phyloP scores from a whole-genome alignment of 2,797 vertebrate genomes.

The Characodon lateralis region DNA sequence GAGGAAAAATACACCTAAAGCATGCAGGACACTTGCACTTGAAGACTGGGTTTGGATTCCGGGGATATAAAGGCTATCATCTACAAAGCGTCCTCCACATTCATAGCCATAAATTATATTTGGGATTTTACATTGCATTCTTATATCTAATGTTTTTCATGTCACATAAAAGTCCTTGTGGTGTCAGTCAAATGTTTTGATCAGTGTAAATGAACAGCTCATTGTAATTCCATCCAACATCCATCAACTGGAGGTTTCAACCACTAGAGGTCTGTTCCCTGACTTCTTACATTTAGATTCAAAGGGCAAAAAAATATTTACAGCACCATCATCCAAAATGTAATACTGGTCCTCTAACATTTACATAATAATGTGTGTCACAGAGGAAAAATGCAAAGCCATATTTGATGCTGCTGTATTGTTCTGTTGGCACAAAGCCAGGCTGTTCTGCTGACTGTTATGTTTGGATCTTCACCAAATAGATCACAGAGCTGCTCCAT shows the following conservation, averaged over 20 bases:
- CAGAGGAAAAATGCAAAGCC: constrained; percentile 33
- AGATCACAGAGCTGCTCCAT: constrained; percentile 28
- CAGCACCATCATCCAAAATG: constrained; percentile 7
- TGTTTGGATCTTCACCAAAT: constrained; percentile 26
- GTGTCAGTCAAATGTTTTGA: not conserved
- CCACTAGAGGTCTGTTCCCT: not conserved
- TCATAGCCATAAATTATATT: constrained; percentile 29
- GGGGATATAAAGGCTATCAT: constrained; percentile 37
- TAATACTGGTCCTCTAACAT: constrained; percentile 11
- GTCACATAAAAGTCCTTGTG: not conserved
- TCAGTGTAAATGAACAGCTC: constrained; percentile 2
- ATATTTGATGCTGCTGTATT: constrained; percentile 33
- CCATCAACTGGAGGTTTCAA: not conserved
- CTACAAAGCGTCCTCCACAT: constrained; percentile 36
- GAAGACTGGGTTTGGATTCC: not conserved
- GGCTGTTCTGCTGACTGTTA: constrained; percentile 27
- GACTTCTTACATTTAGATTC: not conserved
- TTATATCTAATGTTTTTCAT: not conserved
- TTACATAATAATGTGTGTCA: constrained; percentile 28
- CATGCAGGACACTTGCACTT: not conserved
- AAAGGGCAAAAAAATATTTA: not conserved
- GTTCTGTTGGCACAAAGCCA: constrained; percentile 14
- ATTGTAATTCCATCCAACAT: not conserved
- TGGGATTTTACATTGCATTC: not conserved
- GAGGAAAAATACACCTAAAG: not conserved